Evolutionary conservation across 2,888 invertebrate genomes (phyloP).

Genomic region (Rhimphoctona megacephalus): DNA sequence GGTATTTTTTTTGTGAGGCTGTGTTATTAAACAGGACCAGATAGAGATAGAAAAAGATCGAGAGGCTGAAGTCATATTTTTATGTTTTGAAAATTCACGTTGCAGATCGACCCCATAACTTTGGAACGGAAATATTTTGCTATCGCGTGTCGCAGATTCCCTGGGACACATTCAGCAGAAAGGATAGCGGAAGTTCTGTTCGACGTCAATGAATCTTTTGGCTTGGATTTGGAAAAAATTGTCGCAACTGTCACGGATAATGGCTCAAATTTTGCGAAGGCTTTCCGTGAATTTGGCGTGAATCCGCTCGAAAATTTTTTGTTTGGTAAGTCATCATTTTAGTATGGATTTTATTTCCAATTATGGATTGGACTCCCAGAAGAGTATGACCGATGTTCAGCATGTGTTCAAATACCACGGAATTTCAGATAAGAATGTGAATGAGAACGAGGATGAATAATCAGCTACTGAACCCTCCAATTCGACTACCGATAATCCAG

Average conservation of each 20-base stretch:
- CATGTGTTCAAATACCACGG: neutral
- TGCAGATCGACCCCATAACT: conserved; percentile 53
- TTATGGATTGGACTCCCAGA: too few species aligned
- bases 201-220: conserved; percentile 56
- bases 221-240: conserved; percentile 55
- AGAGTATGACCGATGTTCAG: neutral
- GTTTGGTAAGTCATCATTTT: neutral
- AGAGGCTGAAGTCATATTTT: neutral
- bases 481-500: neutral
- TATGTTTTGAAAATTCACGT: conserved; percentile 3
- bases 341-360: too few species aligned
- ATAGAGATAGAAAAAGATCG: too few species aligned
- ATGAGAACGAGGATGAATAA: neutral
- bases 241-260: conserved; percentile 68
- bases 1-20: too few species aligned
- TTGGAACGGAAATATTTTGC: conserved; percentile 57
- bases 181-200: conserved; percentile 58
- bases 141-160: conserved; percentile 65
- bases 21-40: too few species aligned
- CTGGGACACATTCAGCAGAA: conserved; percentile 63
- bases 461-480: too few species aligned
- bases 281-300: conserved; percentile 49
- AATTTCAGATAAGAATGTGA: neutral
- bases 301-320: neutral
- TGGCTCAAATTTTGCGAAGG: conserved; percentile 63